Evolutionary conservation across 1,140 invertebrate species (phyloP).

Genomic region (Mizuhopecten yessoensis): DNA sequence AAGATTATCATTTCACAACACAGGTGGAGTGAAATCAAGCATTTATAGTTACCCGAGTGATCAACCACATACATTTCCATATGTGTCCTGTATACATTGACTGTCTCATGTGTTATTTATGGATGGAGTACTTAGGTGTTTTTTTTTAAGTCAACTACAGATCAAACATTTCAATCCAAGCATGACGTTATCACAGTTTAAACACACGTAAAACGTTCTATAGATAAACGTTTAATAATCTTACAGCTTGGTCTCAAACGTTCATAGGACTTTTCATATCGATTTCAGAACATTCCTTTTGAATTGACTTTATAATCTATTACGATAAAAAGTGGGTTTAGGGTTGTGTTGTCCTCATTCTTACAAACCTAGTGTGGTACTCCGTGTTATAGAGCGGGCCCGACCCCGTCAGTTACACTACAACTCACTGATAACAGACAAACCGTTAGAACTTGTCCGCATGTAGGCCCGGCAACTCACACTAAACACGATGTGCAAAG

Average conservation of each 20-base stretch:
- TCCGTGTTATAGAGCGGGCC: neutral
- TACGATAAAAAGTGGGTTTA: neutral
- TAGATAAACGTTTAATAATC: conserved; percentile 16
- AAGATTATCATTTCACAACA: no score
- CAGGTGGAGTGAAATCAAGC: no score
- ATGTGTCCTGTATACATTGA: no score
- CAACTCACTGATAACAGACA: neutral
- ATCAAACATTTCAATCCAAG: no score
- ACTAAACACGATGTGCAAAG: no score
- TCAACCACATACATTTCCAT: no score
- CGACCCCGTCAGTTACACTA: neutral
- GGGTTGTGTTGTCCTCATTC: conserved; percentile 31
- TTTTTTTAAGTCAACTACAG: no score
- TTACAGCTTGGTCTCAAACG: neutral
- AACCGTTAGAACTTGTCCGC: neutral
- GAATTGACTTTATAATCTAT: conserved; percentile 6
- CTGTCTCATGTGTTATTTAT: no score
- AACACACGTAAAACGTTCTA: neutral
- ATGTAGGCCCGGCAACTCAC: neutral
- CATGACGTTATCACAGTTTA: no score
- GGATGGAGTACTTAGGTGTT: no score
- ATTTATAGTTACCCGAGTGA: no score
- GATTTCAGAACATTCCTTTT: neutral
- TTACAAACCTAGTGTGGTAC: neutral
- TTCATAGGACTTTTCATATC: neutral